These are phyloP conservation scores for Andrena haemorrhoa DNA, from an alignment of 2,888 invertebrate genomes.

Conservation along the genomic window DNA sequence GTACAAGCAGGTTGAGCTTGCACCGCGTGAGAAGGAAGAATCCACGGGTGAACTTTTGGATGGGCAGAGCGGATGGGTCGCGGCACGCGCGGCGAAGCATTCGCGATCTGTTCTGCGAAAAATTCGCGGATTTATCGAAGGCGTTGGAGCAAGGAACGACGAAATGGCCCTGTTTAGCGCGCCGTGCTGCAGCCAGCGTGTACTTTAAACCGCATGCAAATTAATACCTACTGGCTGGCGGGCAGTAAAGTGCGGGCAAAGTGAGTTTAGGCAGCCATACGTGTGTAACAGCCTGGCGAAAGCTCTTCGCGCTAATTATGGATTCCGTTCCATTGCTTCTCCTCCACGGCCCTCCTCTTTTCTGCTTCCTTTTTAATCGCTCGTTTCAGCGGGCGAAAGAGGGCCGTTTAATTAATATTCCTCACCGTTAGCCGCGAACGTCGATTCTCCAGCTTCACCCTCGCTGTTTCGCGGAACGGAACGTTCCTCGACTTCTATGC, in stretches of 20 bases:
- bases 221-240: slow-evolving; percentile 41
- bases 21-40: background rate
- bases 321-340: slow-evolving; percentile 31
- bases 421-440: background rate
- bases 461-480: background rate
- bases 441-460: background rate
- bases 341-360: background rate
- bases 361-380: slow-evolving; percentile 16
- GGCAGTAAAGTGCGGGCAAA: slow-evolving; percentile 44
- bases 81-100: too few species aligned
- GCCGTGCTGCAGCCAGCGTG: slow-evolving; percentile 12
- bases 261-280: slow-evolving; percentile 45
- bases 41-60: background rate
- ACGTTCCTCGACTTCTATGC: background rate
- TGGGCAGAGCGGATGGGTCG: background rate
- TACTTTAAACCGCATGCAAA: slow-evolving; percentile 55
- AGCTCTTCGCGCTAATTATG: slow-evolving; percentile 48
- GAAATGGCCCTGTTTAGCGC: slow-evolving; percentile 15
- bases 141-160: slow-evolving; percentile 9
- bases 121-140: slow-evolving; percentile 35
- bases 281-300: slow-evolving; percentile 25
- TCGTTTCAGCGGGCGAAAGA: slow-evolving; percentile 2
- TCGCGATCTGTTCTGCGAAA: slow-evolving; percentile 10
- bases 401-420: slow-evolving; percentile 33
- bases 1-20: background rate